phyloP scores from a whole-genome alignment of 2,888 invertebrate species.

The Trachelus tabidus region DNA sequence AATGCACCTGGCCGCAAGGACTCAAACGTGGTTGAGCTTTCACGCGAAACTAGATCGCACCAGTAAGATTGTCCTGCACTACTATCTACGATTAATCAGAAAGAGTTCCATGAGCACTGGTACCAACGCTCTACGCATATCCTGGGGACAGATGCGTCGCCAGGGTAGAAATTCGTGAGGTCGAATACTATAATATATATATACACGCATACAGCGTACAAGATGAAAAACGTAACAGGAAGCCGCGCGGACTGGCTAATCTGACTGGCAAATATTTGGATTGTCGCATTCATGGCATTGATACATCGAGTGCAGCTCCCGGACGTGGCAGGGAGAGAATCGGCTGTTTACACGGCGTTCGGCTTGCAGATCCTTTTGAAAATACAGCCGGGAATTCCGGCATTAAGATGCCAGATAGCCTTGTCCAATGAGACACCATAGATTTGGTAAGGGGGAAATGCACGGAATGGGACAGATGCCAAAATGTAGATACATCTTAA shows the following conservation, averaged over 20 bases:
- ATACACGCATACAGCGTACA: background rate
- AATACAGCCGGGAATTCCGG: slow-evolving; percentile 40
- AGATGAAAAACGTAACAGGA: slow-evolving; percentile 48
- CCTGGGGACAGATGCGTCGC: slow-evolving; percentile 36
- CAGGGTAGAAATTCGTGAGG: background rate
- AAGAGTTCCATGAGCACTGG: slow-evolving; percentile 47
- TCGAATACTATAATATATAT: background rate
- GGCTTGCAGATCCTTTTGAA: slow-evolving; percentile 29
- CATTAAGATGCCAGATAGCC: slow-evolving; percentile 56
- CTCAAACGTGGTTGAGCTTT: slow-evolving; percentile 49
- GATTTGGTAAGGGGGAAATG: background rate
- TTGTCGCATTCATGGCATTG: slow-evolving; percentile 62
- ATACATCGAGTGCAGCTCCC: slow-evolving; percentile 53
- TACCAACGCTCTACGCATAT: background rate
- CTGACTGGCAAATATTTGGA: slow-evolving; percentile 65
- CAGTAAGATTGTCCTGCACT: slow-evolving; percentile 49
- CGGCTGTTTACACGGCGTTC: slow-evolving; percentile 34
- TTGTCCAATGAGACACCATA: slow-evolving; percentile 23
- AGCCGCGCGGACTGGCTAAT: slow-evolving; percentile 52
- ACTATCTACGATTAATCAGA: slow-evolving; percentile 59
- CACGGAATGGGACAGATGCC: background rate
- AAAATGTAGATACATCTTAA: background rate
- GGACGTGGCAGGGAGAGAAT: slow-evolving; percentile 19
- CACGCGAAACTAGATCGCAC: slow-evolving; percentile 63
- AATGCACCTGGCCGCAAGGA: slow-evolving; percentile 1